Evolutionary conservation across 2,797 vertebrate genomes (phyloP), one percentile per base, ranked within the genome.

Genomic region (Pteronotus mesoamericanus): DNA sequence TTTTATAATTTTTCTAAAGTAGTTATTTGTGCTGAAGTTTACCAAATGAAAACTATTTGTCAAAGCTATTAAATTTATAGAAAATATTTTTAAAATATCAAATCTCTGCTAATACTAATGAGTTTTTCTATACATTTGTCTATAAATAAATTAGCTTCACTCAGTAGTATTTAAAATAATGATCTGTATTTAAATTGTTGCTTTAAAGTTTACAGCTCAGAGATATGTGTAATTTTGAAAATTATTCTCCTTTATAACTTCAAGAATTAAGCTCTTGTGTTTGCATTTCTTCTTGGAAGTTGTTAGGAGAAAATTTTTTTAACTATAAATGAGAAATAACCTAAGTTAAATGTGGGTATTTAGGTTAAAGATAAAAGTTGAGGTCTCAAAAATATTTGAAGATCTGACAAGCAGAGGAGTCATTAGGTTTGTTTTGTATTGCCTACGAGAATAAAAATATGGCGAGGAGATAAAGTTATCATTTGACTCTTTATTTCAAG

Each of bases 331-430:
- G n/a, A 91, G 46, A 95, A 92, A 90, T 78, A 61, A 69, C n/a
- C 39, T 79, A 34, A 57, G 51, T 89, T 72, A 69, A 44, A 66
- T 71, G 26, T 89, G 19, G 6, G 29, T 93, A 68, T 71, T 82
- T 88, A 92, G 75, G 3, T 55, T 78, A 34, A 92, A 69, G 32
- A 79, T 55, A 87, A 53, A 34, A 95, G 16, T 42, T 66, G 21
- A 86, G 14, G 26, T 39, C n/a, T 91, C 86, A 75, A 57, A 95
- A 83, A 77, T 94, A 87, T 86, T 89, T 96, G 75, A 95, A 96
- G 51, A 29, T 2, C 24, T 95, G 16, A 71, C 34, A 90, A 57
- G 74, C 89, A 51, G 37, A 87, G 85, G 55, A 44, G 2, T 66
- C 12, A 68, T 68, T 84, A 57, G 26, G 3, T 39, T 89, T 93